Evolutionary conservation across 2,113 vertebrate species (phyloP), one percentile per base, ranked within the genome.

Genomic region (Amblyopsis rosae): DNA sequence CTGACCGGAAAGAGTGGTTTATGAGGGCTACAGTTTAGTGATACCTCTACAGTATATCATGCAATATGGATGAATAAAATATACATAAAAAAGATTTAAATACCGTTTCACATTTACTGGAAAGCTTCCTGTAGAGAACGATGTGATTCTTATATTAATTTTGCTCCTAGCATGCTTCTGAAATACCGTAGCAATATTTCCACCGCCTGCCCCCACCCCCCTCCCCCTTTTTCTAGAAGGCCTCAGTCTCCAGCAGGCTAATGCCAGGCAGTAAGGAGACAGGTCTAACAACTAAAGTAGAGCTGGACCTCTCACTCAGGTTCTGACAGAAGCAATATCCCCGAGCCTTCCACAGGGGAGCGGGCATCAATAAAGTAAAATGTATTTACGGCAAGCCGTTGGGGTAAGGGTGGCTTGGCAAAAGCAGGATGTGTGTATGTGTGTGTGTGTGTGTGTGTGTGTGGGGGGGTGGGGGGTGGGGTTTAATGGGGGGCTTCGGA

Each of bases 291-390:
- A 74, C 73, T 63, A 78, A 82, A 69, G 70, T 53, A 41, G 59
- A 72, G 68, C 65, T 60, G 70, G 83, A 78, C 76, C 63, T 79
- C 64, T 80, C 71, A 67, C 76, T 83, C 80, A 67, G 72, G 60
- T 79, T 83, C 65, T 82, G 80, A 88, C 83, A 75, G 77, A 86
- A 79, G 60, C 83, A 84, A 87, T 89, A 87, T 89, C 83, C 75
- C 77, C 56, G 59, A 81, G 84, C 63, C 45, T 81, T 79, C 68
- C 68, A 64, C 76, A 70, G 66, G 69, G 76, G 73, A 79, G 75
- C 65, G 49, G 84, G 77, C 64, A 82, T 73, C 81, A 85, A 85
- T 64, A 83, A 76, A 85, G 47, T 78, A 87, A 81, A 78, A 81
- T 71, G 26, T 70, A 71, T 86, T 81, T 78, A 32, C 65, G 57